A percentile compares a stretch with the other conserved stretches of the same genome.
Evolutionary conservation across 2,113 vertebrate species (phyloP).

Genomic region (Hymenochirus boettgeri): DNA sequence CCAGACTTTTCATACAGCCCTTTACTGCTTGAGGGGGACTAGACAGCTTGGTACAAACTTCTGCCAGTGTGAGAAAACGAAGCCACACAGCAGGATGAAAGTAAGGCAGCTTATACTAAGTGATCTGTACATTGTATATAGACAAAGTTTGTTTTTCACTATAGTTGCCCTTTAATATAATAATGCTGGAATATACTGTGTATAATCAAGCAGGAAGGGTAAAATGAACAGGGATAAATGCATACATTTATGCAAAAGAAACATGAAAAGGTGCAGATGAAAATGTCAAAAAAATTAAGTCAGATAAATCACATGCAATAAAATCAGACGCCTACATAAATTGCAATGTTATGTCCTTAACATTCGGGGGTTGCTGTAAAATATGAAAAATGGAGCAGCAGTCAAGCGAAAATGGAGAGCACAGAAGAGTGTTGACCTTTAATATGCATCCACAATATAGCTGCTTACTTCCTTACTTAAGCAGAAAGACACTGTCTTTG

Average conservation of each 20-base stretch:
- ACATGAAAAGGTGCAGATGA: slow-evolving; percentile 35
- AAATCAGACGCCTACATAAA: slow-evolving; percentile 29
- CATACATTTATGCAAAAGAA: slow-evolving; percentile 30
- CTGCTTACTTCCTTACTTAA: too few relatives aligned
- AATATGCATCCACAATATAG: slow-evolving; percentile 23
- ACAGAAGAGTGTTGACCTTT: slow-evolving; percentile 12
- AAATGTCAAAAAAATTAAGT: slow-evolving; percentile 35
- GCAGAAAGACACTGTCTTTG: too few relatives aligned
- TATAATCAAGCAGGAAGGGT: background rate
- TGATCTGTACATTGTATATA: too few relatives aligned
- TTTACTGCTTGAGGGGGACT: too few relatives aligned
- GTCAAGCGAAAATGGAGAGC: slow-evolving; percentile 11
- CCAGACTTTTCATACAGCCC: too few relatives aligned
- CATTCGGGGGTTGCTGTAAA: slow-evolving; percentile 20
- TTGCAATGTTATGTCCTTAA: slow-evolving; percentile 9
- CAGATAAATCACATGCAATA: slow-evolving; percentile 38
- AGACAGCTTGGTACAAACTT: too few relatives aligned
- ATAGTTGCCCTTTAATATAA: too few relatives aligned
- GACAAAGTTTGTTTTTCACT: too few relatives aligned
- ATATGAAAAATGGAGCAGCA: slow-evolving; percentile 38
- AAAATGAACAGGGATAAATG: slow-evolving; percentile 17
- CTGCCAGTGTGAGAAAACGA: too few relatives aligned
- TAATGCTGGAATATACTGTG: background rate
- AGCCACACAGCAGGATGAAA: too few relatives aligned
- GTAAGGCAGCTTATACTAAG: too few relatives aligned